Percentiles rank a stretch among this genome's conserved stretches.
phyloP scores from a whole-genome alignment of 2,113 vertebrate genomes.

The Polyodon spathula region DNA sequence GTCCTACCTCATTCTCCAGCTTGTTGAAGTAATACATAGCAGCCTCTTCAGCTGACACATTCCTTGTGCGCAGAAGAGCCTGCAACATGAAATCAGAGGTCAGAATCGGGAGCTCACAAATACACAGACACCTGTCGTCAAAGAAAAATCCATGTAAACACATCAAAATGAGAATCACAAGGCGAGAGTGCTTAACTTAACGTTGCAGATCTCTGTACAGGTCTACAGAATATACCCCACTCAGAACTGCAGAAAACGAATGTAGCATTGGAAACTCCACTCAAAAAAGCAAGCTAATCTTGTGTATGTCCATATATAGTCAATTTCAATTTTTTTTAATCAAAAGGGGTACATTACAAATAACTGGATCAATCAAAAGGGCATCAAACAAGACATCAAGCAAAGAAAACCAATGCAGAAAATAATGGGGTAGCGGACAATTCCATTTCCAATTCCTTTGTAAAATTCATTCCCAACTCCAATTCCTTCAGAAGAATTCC shows the following conservation, averaged over 20 bases:
- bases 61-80: constrained; percentile 65
- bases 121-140: neutral
- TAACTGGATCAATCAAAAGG: constrained; percentile 12
- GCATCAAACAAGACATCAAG: neutral
- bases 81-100: constrained; percentile 28
- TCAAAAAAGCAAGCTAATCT: too few species aligned
- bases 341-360: too few species aligned
- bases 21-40: constrained; percentile 76
- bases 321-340: too few species aligned
- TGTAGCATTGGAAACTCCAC: too few species aligned
- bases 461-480: too few species aligned
- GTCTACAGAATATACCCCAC: too few species aligned
- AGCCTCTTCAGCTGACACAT: constrained; percentile 67
- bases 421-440: neutral
- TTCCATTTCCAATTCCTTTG: too few species aligned
- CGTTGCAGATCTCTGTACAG: too few species aligned
- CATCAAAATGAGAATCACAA: neutral
- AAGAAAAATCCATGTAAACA: constrained; percentile 1
- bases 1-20: constrained; percentile 65
- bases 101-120: constrained; percentile 10
- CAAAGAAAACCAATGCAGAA: neutral
- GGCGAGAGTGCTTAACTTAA: too few species aligned
- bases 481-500: too few species aligned
- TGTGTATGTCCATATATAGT: too few species aligned
- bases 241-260: too few species aligned